Evolutionary conservation across 2,797 vertebrate genomes (phyloP).

Genomic region (Eremophila alpestris): DNA sequence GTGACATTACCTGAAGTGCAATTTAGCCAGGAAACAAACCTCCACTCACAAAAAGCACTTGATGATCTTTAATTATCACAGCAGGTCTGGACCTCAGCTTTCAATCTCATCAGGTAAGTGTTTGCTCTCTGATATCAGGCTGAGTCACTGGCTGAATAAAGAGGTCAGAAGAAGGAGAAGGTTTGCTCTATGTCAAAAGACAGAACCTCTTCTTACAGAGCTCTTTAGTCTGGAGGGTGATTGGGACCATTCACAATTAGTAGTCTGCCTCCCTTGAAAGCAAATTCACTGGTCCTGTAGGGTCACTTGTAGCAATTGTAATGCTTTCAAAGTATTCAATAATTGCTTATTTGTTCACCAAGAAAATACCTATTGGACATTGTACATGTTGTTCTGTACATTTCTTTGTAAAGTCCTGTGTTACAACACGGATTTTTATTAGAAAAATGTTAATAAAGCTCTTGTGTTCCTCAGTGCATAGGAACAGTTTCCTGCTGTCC

Average conservation of each 20-base stretch:
- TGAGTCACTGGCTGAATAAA: neutral
- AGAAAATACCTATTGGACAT: neutral
- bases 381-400: neutral
- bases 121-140: neutral
- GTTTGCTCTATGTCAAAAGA: neutral
- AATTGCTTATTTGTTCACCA: neutral
- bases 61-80: constrained; percentile 47
- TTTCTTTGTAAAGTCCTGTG: neutral
- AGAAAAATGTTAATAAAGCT: neutral
- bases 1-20: neutral
- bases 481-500: neutral
- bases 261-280: neutral
- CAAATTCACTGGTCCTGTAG: neutral
- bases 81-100: neutral
- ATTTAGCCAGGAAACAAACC: constrained; percentile 19
- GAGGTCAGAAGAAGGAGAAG: neutral
- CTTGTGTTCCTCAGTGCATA: neutral
- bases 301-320: neutral
- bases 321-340: neutral
- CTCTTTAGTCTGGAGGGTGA: rapidly evolving
- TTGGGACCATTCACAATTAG: neutral
- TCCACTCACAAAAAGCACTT: neutral
- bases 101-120: constrained; percentile 14
- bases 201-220: neutral
- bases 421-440: neutral